Percentiles rank a stretch among this genome's conserved stretches.
phyloP scores from a whole-genome alignment of 2,888 invertebrate genomes.

The Dioctria linearis region DNA sequence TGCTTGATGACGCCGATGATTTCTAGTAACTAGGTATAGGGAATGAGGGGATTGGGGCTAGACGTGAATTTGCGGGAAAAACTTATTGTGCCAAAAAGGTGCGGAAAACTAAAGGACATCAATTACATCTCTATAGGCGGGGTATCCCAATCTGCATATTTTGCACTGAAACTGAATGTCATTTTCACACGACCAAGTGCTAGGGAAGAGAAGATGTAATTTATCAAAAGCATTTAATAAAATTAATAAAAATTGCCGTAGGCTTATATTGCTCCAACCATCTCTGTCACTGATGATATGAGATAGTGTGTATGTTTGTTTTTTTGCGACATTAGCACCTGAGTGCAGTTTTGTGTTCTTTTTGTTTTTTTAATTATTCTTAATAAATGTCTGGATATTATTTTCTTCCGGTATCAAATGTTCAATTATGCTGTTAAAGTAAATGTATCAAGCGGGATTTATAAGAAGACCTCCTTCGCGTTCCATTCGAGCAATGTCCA shows the following conservation, averaged over 20 bases:
- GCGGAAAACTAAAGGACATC: slow-evolving; percentile 47
- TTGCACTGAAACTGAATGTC: slow-evolving; percentile 55
- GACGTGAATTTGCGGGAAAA: background rate
- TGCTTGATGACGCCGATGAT: background rate
- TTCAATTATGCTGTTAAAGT: too few relatives aligned
- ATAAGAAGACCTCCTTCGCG: too few relatives aligned
- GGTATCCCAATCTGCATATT: slow-evolving; percentile 36
- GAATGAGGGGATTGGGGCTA: too few relatives aligned
- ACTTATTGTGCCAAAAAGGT: slow-evolving; percentile 6
- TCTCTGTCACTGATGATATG: slow-evolving; percentile 33
- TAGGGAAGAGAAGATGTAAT: slow-evolving; percentile 15
- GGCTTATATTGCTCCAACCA: background rate
- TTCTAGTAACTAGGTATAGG: background rate
- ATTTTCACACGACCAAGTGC: slow-evolving; percentile 54
- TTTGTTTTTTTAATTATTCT: too few relatives aligned
- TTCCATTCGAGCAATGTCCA: too few relatives aligned
- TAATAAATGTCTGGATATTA: too few relatives aligned
- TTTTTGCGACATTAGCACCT: slow-evolving; percentile 2
- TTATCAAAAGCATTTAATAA: slow-evolving; percentile 27
- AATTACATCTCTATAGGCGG: slow-evolving; percentile 44
- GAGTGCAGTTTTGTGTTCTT: too few relatives aligned
- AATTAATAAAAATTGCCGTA: too few relatives aligned
- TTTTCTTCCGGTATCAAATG: too few relatives aligned
- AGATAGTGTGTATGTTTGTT: background rate
- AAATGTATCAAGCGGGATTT: too few relatives aligned